These are phyloP conservation scores for Chaetophractus vellerosus DNA, from an alignment of 2,797 vertebrate species.

Conservation along the genomic window DNA sequence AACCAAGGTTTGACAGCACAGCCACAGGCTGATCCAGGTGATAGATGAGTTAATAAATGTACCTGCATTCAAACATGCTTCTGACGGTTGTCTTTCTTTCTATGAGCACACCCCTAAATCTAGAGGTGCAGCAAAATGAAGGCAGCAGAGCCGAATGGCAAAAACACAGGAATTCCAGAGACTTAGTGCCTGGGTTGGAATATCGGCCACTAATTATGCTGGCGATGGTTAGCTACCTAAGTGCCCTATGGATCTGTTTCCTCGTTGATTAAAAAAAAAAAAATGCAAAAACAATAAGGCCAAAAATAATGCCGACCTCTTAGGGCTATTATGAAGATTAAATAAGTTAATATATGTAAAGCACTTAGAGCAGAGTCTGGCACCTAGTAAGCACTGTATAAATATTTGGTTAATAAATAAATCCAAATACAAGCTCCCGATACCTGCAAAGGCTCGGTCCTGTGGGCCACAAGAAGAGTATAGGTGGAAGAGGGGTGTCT, in stretches of 20 bases:
- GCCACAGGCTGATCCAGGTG: background rate
- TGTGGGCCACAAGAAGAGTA: background rate
- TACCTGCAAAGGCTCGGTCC: background rate
- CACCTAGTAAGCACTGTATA: constrained; percentile 23
- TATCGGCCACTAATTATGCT: background rate
- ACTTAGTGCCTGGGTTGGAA: background rate
- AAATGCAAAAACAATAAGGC: constrained; percentile 50
- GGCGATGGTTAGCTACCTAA: background rate
- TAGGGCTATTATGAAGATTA: constrained; percentile 55
- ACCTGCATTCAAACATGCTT: no score
- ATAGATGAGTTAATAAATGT: background rate
- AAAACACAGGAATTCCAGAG: background rate
- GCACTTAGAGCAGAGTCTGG: background rate
- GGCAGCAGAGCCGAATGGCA: background rate
- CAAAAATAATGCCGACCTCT: constrained; percentile 58
- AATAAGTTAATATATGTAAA: constrained; percentile 61
- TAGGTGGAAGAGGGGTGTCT: background rate
- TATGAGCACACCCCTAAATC: background rate
- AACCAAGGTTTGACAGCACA: background rate
- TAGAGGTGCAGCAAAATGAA: background rate
- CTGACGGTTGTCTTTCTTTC: background rate
- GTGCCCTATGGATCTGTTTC: background rate
- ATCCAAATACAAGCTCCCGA: background rate
- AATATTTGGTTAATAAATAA: constrained; percentile 64
- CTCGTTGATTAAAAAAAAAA: background rate